A percentile compares a stretch with the other conserved stretches of the same genome.
phyloP scores from a whole-genome alignment of 2,797 vertebrate species.

The Anguilla marmorata region DNA sequence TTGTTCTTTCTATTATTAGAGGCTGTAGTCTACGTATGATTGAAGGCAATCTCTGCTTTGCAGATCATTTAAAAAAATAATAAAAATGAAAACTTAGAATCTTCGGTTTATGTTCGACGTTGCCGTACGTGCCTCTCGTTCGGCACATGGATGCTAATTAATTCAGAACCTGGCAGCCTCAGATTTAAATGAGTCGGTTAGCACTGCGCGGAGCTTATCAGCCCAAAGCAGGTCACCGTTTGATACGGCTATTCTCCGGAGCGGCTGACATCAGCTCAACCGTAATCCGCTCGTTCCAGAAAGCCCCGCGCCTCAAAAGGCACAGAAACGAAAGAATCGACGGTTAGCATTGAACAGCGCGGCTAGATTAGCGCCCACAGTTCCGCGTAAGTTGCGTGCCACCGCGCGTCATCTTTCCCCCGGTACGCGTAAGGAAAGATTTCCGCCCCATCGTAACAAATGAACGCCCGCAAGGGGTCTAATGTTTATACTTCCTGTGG shows the following conservation, averaged over 20 bases:
- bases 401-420: not conserved
- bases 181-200: conserved; percentile 73
- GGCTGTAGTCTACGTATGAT: not conserved
- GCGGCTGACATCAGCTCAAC: conserved; percentile 66
- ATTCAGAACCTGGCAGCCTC: conserved; percentile 73
- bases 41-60: not conserved
- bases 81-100: not conserved
- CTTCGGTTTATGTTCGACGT: not conserved
- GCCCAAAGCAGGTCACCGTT: conserved; percentile 78
- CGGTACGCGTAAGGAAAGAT: not conserved
- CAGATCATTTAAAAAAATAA: no score
- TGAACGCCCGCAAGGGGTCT: not conserved
- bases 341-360: conserved; percentile 53
- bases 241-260: conserved; percentile 68
- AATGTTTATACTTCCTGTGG: not conserved
- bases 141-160: conserved; percentile 70
- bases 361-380: not conserved
- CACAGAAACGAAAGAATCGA: conserved; percentile 57
- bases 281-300: conserved; percentile 73
- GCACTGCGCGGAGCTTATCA: conserved; percentile 72
- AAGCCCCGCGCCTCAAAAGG: conserved; percentile 56
- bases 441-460: not conserved
- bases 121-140: conserved; percentile 28
- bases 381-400: not conserved
- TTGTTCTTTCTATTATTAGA: conserved; percentile 19